A percentile compares a stretch with the other conserved stretches of the same genome.
Evolutionary conservation across 2,888 invertebrate genomes (phyloP).

Genomic region (Incurvaria masculella): DNA sequence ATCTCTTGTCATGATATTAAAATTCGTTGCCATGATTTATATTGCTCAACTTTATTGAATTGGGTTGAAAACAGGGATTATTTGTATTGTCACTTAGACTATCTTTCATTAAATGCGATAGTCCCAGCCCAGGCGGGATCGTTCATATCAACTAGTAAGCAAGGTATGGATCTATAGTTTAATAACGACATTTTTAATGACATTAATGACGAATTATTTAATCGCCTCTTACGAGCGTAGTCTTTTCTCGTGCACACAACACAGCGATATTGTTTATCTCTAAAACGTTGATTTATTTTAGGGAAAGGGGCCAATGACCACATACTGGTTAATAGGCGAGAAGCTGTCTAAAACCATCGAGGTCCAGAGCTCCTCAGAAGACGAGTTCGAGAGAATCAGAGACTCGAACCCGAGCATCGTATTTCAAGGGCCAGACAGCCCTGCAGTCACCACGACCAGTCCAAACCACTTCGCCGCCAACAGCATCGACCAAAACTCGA

Average conservation of each 20-base stretch:
- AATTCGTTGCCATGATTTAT: no score
- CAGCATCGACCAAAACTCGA: slow-evolving; percentile 17
- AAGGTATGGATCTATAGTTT: no score
- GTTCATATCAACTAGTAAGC: no score
- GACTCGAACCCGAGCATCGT: slow-evolving; percentile 38
- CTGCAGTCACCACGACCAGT: slow-evolving; percentile 41
- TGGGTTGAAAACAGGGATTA: no score
- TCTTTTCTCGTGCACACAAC: background rate
- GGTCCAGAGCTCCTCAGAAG: slow-evolving; percentile 17
- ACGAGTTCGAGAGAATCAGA: slow-evolving; percentile 4
- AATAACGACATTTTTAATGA: no score
- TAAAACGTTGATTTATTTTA: slow-evolving; percentile 29
- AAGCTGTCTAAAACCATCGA: slow-evolving; percentile 29
- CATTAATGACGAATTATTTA: no score
- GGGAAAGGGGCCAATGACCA: slow-evolving; percentile 88
- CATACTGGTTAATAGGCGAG: slow-evolving; percentile 85
- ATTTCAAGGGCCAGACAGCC: slow-evolving; percentile 49
- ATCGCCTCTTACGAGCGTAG: no score
- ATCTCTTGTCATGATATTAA: no score
- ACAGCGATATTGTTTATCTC: background rate
- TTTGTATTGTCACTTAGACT: no score
- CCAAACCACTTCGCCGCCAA: slow-evolving; percentile 40
- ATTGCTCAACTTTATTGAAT: no score
- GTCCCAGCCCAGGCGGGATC: no score
- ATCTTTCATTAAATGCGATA: no score